Percentiles rank a stretch among this genome's conserved stretches.
These are phyloP conservation scores for Ceratosolen solmsi DNA, from an alignment of 1,140 invertebrate genomes.

Conservation along the genomic window DNA sequence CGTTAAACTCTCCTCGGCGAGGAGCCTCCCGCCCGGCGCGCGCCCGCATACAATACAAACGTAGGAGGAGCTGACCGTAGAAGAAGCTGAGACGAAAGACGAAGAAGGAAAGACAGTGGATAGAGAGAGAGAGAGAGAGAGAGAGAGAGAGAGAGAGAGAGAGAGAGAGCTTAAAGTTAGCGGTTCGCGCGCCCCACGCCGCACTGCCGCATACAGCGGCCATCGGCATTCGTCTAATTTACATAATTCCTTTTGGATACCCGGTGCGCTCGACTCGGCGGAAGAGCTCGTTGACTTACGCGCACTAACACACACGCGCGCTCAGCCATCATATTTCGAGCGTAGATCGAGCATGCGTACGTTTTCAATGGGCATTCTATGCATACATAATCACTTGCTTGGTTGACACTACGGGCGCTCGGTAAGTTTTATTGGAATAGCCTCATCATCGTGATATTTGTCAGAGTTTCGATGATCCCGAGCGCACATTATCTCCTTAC, in stretches of 20 bases:
- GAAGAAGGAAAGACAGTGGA: background rate
- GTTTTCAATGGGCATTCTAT: too few species aligned
- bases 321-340: too few species aligned
- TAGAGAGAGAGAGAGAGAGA: background rate
- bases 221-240: slow-evolving; percentile 50
- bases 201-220: background rate
- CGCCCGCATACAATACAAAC: slow-evolving; percentile 12
- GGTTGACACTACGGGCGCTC: too few species aligned
- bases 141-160: background rate
- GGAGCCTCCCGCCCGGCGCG: background rate
- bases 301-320: background rate
- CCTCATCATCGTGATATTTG: too few species aligned
- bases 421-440: too few species aligned
- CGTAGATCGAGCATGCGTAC: too few species aligned
- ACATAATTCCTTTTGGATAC: slow-evolving; percentile 49
- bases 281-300: background rate
- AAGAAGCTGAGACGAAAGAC: background rate
- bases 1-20: slow-evolving; percentile 31
- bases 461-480: too few species aligned
- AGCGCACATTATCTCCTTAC: too few species aligned
- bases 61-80: slow-evolving; percentile 10
- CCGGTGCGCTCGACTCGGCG: background rate
- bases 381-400: too few species aligned
- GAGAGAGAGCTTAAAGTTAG: slow-evolving; percentile 43
- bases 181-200: slow-evolving; percentile 42